Base-by-base conservation (phyloP, 2,797 vertebrate species). In the Pyrocephalus nanus region DNA sequence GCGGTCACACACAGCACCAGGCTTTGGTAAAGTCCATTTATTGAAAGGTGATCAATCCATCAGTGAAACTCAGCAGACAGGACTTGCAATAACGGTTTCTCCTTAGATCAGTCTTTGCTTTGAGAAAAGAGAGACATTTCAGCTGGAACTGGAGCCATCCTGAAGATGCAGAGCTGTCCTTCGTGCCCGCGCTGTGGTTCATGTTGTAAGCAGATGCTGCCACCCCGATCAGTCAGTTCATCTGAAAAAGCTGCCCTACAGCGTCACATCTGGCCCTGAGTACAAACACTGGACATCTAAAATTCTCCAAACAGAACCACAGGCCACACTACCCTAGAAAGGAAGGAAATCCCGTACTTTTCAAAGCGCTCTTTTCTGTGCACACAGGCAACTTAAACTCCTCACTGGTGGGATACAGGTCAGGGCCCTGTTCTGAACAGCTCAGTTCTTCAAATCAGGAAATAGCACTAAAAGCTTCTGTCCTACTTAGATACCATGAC, bases 11-110 rank as follows among this genome's bases (percentile, higher is more conserved):
- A 80, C 47, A 77, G 80, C 43, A 96, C 12, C 67, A 64, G 48
- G 54, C 75, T 61, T 6, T 40, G n/a, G 40, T 78, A 34, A 66
- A 62, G 38, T 54, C 40, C 8, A 1, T 58, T 88, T 92, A 86
- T 45, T 6, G 8, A 92, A 38, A 91, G 70, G 25, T 74, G 43
- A 86, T 76, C 85, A 66, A 94, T 55, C 65, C n/a, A 78, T 30
- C 70, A 48, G 4, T 57, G 55, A 90, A 90, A 76, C 17, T 65
- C 40, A 15, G 62, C 6, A 38, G 36, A 27, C 66, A 74, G 48
- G 18, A 90, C 21, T 30, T 57, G n/a, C n/a, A 77, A 3, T 15
- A 45, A 45, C 5, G 5, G 26, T 36, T 74, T 83, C 29, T 67
- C 40, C 25, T 76, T 54, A 23, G 12, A 57, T 15, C n/a, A 40